Evolutionary conservation across 2,113 vertebrate genomes (phyloP), one percentile per base, ranked within the genome.

Genomic region (Natator depressus): DNA sequence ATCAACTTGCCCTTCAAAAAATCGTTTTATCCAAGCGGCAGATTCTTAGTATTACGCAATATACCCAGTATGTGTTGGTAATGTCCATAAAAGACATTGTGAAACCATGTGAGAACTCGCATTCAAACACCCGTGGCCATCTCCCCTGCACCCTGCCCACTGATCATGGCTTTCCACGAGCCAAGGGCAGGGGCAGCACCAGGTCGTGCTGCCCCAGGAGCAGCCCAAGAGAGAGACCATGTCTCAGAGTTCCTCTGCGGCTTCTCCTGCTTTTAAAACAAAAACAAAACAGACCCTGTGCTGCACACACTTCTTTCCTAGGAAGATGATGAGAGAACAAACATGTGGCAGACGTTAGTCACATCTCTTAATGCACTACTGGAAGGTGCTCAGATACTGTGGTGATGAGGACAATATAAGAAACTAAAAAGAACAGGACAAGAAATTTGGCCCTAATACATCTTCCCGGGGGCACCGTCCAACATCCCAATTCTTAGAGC

Each of bases 51-150:
- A 22, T 38, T 5, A 25, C 62, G 83, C 53, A 91, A 78, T 3
- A 46, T 31, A 69, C 72, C 53, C 6, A 1, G 1, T 31, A 25
- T 1, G 3, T 4, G 57, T 79, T 65, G 59, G 27, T 25, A 55
- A 82, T 0, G 0, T 62, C 78, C 80, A 16, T 0, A 3, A 55
- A 10, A 49, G 0, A 1, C 75, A 53, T 76, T 88, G 42, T 50
- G n/a, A 54, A 86, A 19, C 65, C 20, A 38, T 13, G 38, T 93
- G 25, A 6, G 50, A 13, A 76, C 10, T 1, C 1, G 2, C 2
- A 1, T 38, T 65, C 78, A 12, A 6, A 1, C 22, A 82, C 27
- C 24, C 10, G 47, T 82, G 42, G 27, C 47, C 50, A 46, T 25
- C 59, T 90, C 84, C 11, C 79, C 55, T 57, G 14, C 47, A 42